phyloP scores from a whole-genome alignment of 1,140 invertebrate genomes.

The Periplaneta americana region DNA sequence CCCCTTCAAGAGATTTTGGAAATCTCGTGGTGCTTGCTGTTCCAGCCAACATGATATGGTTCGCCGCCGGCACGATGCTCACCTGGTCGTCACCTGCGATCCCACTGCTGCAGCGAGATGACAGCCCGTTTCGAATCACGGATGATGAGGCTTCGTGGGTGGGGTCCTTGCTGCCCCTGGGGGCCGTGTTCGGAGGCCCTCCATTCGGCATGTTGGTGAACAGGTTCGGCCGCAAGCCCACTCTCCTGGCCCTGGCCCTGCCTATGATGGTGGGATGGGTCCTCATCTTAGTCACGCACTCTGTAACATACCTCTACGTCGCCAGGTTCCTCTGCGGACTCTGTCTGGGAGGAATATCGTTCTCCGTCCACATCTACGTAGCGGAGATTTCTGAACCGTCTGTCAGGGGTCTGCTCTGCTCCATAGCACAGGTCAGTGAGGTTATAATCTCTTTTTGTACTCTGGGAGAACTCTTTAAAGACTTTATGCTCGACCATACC shows the following conservation, averaged over 20 bases:
- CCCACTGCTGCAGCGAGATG: conserved; percentile 31
- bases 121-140: conserved; percentile 28
- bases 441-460: too few species aligned
- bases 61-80: conserved; percentile 34
- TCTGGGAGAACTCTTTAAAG: too few species aligned
- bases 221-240: conserved; percentile 56
- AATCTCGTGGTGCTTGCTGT: background rate
- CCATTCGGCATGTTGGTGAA: conserved; percentile 48
- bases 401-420: conserved; percentile 52
- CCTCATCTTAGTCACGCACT: conserved; percentile 40
- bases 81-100: conserved; percentile 42
- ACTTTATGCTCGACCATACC: too few species aligned
- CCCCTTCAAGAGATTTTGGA: too few species aligned
- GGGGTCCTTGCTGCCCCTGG: conserved; percentile 36
- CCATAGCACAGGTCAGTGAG: conserved; percentile 62
- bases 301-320: conserved; percentile 35
- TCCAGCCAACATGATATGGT: conserved; percentile 33
- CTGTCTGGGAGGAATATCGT: conserved; percentile 52
- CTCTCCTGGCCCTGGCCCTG: conserved; percentile 47
- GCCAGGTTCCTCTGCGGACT: conserved; percentile 50
- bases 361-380: conserved; percentile 49
- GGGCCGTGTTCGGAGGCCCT: conserved; percentile 34
- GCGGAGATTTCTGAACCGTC: conserved; percentile 45
- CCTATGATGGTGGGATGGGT: conserved; percentile 56
- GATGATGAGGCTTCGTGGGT: conserved; percentile 37